These are phyloP conservation scores for Rafetus swinhoei DNA, from an alignment of 2,113 vertebrate genomes.

Conservation along the genomic window DNA sequence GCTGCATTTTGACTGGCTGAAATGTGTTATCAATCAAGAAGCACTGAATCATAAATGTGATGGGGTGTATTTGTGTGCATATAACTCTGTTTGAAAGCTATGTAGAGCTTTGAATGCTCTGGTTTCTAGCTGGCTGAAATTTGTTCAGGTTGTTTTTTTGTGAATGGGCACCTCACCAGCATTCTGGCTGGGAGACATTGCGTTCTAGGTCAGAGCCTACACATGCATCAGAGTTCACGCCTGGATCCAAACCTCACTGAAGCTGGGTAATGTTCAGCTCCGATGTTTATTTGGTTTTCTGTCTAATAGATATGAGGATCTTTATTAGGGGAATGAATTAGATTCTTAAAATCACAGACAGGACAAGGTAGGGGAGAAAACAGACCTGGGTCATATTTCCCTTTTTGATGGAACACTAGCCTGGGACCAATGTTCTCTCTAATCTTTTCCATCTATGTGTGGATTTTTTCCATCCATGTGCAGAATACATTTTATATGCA, in stretches of 20 bases:
- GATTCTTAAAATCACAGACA: neutral
- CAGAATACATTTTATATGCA: no score
- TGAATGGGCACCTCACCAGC: neutral
- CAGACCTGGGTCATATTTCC: neutral
- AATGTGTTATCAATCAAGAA: neutral
- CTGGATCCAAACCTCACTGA: neutral
- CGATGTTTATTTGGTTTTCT: neutral
- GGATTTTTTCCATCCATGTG: no score
- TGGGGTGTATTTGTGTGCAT: neutral
- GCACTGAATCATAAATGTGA: fast-evolving
- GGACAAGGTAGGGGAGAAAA: neutral
- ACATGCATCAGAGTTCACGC: neutral
- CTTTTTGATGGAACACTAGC: neutral
- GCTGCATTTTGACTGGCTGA: neutral
- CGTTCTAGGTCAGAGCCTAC: neutral
- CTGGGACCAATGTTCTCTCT: neutral
- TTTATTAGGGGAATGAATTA: neutral
- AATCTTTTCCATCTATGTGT: no score
- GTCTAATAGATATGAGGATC: neutral
- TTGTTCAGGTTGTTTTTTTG: neutral
- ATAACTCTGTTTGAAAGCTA: neutral
- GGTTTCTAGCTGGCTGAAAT: neutral
- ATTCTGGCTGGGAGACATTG: neutral
- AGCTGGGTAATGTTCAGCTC: neutral
- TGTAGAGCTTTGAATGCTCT: fast-evolving